These are phyloP conservation scores for Drosophila niveifrons DNA, from an alignment of 2,888 invertebrate species.

Conservation along the genomic window DNA sequence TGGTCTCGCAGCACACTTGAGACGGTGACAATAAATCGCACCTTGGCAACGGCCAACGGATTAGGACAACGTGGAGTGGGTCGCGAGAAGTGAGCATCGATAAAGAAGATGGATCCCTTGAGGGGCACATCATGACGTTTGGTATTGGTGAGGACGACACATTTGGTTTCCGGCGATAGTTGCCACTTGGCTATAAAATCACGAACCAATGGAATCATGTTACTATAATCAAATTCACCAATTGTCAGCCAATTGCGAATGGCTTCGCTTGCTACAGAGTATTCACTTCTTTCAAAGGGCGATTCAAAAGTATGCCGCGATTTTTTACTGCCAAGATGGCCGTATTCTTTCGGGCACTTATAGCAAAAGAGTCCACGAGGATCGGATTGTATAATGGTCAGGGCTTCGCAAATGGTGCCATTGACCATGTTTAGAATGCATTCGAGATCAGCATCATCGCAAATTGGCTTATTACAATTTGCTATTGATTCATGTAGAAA, in stretches of 20 bases:
- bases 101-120: constrained; percentile 69
- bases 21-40: constrained; percentile 79
- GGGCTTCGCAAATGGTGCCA: constrained; percentile 62
- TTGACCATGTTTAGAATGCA: constrained; percentile 55
- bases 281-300: neutral
- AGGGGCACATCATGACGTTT: constrained; percentile 46
- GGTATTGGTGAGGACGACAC: constrained; percentile 67
- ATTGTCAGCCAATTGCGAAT: constrained; percentile 55
- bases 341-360: constrained; percentile 48
- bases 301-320: neutral
- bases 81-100: constrained; percentile 82
- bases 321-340: neutral
- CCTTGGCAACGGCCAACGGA: constrained; percentile 82
- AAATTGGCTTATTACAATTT: constrained; percentile 48
- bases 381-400: constrained; percentile 64
- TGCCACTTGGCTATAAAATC: constrained; percentile 76
- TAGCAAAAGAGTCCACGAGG: constrained; percentile 67
- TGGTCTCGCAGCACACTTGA: constrained; percentile 61
- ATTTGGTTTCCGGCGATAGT: constrained; percentile 78
- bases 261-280: constrained; percentile 25
- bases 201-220: constrained; percentile 63
- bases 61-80: constrained; percentile 82
- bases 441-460: constrained; percentile 59
- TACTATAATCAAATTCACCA: constrained; percentile 62
- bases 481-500: constrained; percentile 23